phyloP scores from a whole-genome alignment of 2,888 invertebrate species.

The Platycnemis pennipes region DNA sequence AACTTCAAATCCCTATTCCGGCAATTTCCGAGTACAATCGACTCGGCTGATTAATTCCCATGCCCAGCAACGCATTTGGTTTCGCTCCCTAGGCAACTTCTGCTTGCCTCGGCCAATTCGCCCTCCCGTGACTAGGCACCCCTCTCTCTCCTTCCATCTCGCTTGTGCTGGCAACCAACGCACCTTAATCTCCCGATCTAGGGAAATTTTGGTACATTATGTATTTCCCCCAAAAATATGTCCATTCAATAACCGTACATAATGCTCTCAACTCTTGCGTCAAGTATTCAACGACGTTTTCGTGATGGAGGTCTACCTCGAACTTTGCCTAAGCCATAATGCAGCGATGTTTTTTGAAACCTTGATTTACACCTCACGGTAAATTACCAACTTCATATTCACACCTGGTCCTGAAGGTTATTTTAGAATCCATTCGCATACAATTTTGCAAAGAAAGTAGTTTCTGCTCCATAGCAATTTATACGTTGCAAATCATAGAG shows the following conservation, averaged over 20 bases:
- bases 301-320: too few relatives aligned
- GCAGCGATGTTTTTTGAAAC: too few relatives aligned
- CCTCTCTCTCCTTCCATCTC: not conserved
- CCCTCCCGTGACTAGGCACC: not conserved
- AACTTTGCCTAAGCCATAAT: too few relatives aligned
- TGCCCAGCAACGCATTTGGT: not conserved
- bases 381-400: too few relatives aligned
- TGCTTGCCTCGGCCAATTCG: not conserved
- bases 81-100: conserved; percentile 18
- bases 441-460: too few relatives aligned
- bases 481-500: too few relatives aligned
- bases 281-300: too few relatives aligned
- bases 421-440: too few relatives aligned
- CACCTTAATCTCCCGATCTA: not conserved
- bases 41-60: conserved; percentile 42
- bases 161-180: not conserved
- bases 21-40: conserved; percentile 47
- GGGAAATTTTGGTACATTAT: not conserved
- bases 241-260: not conserved
- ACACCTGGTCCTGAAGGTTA: too few relatives aligned
- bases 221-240: not conserved
- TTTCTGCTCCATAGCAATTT: too few relatives aligned
- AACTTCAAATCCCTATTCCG: conserved; percentile 12
- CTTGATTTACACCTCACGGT: too few relatives aligned
- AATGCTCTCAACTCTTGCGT: too few relatives aligned